A percentile compares a stretch with the other conserved stretches of the same genome.
These are phyloP conservation scores for western clawed frog (Xenopus tropicalis) DNA, from an alignment of 2,113 vertebrate species.

Conservation along the genomic window DNA sequence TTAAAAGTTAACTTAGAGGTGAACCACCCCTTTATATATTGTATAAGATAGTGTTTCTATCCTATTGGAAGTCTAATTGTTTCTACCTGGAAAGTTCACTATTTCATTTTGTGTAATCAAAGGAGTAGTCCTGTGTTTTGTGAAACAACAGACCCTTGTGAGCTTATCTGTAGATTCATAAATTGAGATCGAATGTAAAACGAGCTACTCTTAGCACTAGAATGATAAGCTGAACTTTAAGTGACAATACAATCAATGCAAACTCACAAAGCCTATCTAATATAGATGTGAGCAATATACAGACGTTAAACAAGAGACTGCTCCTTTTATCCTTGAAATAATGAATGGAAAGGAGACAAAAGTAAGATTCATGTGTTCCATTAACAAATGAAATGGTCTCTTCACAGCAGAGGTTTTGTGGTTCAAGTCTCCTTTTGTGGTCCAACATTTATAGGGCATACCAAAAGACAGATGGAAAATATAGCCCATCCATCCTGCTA, in stretches of 20 bases:
- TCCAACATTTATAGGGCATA: too few species aligned
- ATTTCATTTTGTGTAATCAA: not conserved
- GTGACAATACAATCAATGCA: constrained; percentile 26
- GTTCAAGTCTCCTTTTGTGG: too few species aligned
- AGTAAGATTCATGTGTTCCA: too few species aligned
- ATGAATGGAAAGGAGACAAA: too few species aligned
- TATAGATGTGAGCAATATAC: constrained; percentile 25
- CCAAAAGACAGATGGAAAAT: too few species aligned
- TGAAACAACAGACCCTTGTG: constrained; percentile 34
- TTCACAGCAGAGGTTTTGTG: too few species aligned
- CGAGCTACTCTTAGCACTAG: too few species aligned
- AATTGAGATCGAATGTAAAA: too few species aligned
- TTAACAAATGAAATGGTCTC: too few species aligned
- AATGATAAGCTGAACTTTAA: not conserved
- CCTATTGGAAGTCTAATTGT: constrained; percentile 26
- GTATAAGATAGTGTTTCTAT: not conserved
- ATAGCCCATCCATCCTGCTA: too few species aligned
- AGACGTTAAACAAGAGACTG: constrained; percentile 26
- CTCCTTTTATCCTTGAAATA: constrained; percentile 3
- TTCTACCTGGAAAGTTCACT: constrained; percentile 9
- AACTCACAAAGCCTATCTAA: constrained; percentile 37
- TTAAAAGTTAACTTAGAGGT: too few species aligned
- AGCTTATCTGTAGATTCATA: not conserved
- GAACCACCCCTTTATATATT: too few species aligned
- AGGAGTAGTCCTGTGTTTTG: not conserved